Conservation (phyloP, 2,113 vertebrate species). For the Amblyornis subalaris region DNA sequence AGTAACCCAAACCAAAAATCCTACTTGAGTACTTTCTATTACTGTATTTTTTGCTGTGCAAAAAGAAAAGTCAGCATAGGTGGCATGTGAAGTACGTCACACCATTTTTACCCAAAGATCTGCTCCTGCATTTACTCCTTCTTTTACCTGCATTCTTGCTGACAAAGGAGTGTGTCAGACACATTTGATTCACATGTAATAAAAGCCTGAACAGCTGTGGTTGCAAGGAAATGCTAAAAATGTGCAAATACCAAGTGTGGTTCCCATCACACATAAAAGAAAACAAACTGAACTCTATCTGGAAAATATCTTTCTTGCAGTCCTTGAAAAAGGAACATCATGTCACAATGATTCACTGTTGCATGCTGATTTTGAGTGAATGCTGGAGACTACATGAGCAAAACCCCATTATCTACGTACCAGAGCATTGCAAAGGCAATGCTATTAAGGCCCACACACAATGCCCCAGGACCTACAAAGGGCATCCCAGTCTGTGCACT, state of each 20-base stretch:
- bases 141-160: neutral
- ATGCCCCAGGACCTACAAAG: neutral
- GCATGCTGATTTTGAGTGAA: neutral
- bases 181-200: neutral
- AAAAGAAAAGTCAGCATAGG: neutral
- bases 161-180: neutral
- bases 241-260: slow-evolving; percentile 19
- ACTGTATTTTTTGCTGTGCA: neutral
- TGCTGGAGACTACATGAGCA: neutral
- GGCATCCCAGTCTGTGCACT: neutral
- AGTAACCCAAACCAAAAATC: neutral
- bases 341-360: slow-evolving; percentile 44
- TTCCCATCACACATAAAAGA: slow-evolving; percentile 34
- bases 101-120: neutral
- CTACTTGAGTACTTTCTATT: neutral
- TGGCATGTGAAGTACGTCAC: neutral
- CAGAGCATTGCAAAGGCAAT: neutral
- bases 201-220: neutral
- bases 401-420: neutral
- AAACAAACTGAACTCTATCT: slow-evolving; percentile 42
- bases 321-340: slow-evolving; percentile 6
- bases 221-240: neutral
- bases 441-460: neutral
- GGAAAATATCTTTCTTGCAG: slow-evolving; percentile 47
- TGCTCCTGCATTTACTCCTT: neutral